Conservation (phyloP, 2,797 vertebrate genomes). For the Chaenodraco wilsoni region DNA sequence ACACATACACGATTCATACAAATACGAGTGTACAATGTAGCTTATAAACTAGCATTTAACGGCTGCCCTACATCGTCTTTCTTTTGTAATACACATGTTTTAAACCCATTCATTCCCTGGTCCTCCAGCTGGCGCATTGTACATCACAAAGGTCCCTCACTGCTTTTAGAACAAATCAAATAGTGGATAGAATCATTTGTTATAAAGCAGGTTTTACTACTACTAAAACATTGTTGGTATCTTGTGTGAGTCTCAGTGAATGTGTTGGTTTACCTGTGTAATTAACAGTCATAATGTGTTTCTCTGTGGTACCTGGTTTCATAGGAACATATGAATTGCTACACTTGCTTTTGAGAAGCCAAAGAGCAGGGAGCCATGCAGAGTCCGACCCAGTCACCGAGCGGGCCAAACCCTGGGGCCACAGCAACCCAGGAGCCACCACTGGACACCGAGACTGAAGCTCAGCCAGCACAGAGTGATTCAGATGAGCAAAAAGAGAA, state of each 20-base stretch:
- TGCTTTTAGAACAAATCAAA: neutral
- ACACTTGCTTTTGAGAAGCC: slow-evolving; percentile 21
- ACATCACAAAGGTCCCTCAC: slow-evolving; percentile 39
- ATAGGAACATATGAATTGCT: slow-evolving; percentile 16
- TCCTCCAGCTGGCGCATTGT: slow-evolving; percentile 51
- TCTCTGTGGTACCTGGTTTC: slow-evolving; percentile 28
- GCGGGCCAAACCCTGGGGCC: slow-evolving; percentile 32
- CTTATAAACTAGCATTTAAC: neutral
- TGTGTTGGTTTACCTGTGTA: neutral
- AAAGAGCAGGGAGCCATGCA: slow-evolving; percentile 65
- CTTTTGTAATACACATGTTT: slow-evolving; percentile 69
- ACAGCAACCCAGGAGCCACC: slow-evolving; percentile 30
- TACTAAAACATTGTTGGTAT: neutral
- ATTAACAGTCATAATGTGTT: slow-evolving; percentile 26
- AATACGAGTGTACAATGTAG: neutral
- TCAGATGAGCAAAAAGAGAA: slow-evolving; percentile 21
- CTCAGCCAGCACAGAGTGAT: slow-evolving; percentile 34
- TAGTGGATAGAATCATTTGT: neutral
- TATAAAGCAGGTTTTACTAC: neutral
- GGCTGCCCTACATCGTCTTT: slow-evolving; percentile 20
- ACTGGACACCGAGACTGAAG: slow-evolving; percentile 15
- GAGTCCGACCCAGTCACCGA: slow-evolving; percentile 45
- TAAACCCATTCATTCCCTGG: slow-evolving; percentile 55
- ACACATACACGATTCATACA: neutral
- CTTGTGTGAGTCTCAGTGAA: neutral